Percentiles rank a stretch among this genome's conserved stretches.
phyloP scores from a whole-genome alignment of 2,797 vertebrate species.

The Girardinus metallicus region DNA sequence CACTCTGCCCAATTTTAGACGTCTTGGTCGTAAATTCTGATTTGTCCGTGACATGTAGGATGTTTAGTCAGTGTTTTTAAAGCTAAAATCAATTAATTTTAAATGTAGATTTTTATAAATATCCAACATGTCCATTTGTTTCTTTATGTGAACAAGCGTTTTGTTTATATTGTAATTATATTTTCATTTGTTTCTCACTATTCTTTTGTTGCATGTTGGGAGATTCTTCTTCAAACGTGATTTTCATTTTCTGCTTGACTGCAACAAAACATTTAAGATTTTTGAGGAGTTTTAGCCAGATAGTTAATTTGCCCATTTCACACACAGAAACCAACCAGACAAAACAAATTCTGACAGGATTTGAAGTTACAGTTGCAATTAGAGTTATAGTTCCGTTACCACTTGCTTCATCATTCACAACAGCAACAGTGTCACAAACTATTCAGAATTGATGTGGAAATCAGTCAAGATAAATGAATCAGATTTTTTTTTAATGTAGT shows the following conservation, averaged over 20 bases:
- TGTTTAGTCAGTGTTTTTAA: background rate
- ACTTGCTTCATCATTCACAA: too few relatives aligned
- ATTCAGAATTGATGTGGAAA: background rate
- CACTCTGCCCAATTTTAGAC: background rate
- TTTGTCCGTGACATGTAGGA: background rate
- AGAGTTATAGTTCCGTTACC: too few relatives aligned
- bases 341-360: too few relatives aligned
- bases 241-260: background rate
- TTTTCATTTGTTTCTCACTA: background rate
- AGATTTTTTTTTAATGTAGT: too few relatives aligned
- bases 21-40: background rate
- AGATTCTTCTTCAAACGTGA: background rate
- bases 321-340: too few relatives aligned
- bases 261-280: background rate
- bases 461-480: background rate
- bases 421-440: too few relatives aligned
- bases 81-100: background rate
- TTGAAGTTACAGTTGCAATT: too few relatives aligned
- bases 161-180: background rate
- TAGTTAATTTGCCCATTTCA: too few relatives aligned
- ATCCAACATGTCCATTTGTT: background rate
- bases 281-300: background rate
- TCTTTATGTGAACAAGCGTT: background rate
- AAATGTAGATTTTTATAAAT: background rate
- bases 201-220: background rate